phyloP scores from a whole-genome alignment of 2,888 invertebrate species.

The Catocala nupta region DNA sequence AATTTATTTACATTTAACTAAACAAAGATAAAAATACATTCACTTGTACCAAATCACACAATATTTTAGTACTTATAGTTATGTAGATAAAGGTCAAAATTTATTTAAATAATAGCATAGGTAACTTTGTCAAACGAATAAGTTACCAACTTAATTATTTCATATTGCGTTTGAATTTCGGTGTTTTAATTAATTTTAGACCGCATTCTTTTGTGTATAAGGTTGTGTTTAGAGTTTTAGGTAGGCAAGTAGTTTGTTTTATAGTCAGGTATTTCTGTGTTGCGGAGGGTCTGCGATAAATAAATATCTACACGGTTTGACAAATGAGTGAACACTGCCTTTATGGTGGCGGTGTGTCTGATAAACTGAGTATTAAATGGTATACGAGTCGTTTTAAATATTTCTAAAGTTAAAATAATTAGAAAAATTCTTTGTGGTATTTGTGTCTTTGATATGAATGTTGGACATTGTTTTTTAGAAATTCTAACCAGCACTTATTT shows the following conservation, averaged over 20 bases:
- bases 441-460: constrained; percentile 15
- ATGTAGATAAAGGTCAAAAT: constrained; percentile 3
- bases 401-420: constrained; percentile 46
- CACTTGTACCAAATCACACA: not conserved
- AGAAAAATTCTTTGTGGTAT: constrained; percentile 45
- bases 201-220: constrained; percentile 41
- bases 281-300: constrained; percentile 84
- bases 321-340: constrained; percentile 83
- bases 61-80: constrained; percentile 23
- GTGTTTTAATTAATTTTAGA: constrained; percentile 34
- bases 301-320: constrained; percentile 82
- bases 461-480: constrained; percentile 3
- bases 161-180: constrained; percentile 7
- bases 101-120: constrained; percentile 17
- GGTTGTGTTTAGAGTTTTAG: constrained; percentile 15
- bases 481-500: not conserved
- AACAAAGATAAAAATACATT: constrained; percentile 27
- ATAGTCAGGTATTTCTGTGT: constrained; percentile 71
- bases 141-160: constrained; percentile 33
- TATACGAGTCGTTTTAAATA: constrained; percentile 51
- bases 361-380: constrained; percentile 51
- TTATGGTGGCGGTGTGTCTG: constrained; percentile 72
- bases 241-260: constrained; percentile 32
- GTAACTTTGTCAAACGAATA: constrained; percentile 33
- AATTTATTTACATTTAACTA: constrained; percentile 75